Evolutionary conservation across 2,888 invertebrate genomes (phyloP).

Genomic region (Dioctria rufipes): DNA sequence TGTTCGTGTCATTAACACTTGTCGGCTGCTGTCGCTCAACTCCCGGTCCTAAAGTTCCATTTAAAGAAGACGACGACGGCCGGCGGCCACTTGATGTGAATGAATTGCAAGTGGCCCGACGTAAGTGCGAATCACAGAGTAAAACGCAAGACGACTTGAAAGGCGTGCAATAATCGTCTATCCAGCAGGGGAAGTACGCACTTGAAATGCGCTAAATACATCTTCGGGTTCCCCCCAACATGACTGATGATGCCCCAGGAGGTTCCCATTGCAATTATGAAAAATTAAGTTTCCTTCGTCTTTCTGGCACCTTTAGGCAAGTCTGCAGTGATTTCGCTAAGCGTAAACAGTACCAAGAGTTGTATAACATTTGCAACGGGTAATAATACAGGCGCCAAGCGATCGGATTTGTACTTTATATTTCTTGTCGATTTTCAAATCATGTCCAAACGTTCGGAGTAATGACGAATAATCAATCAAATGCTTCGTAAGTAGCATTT

Average conservation of each 20-base stretch:
- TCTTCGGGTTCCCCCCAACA: neutral
- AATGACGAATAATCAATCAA: constrained; percentile 18
- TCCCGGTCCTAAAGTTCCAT: neutral
- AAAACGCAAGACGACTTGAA: constrained; percentile 1
- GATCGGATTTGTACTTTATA: neutral
- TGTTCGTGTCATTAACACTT: constrained; percentile 36
- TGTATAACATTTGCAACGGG: neutral
- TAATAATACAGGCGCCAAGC: neutral
- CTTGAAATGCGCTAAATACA: constrained; percentile 32
- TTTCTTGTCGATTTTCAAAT: neutral
- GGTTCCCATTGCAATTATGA: constrained; percentile 30
- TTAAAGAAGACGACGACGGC: constrained; percentile 1
- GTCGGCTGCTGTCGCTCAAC: neutral
- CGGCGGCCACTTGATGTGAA: constrained; percentile 32
- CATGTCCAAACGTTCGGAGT: neutral
- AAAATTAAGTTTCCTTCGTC: neutral
- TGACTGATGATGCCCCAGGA: constrained; percentile 2
- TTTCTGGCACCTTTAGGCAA: neutral
- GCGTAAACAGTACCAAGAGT: neutral
- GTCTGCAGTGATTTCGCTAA: neutral
- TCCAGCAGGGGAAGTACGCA: constrained; percentile 24
- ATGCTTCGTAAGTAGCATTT: neutral
- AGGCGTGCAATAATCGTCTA: constrained; percentile 27
- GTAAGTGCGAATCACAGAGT: neutral
- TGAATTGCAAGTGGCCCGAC: constrained; percentile 24